Evolutionary conservation across 2,888 invertebrate genomes (phyloP).

Genomic region (Athalia circularis): DNA sequence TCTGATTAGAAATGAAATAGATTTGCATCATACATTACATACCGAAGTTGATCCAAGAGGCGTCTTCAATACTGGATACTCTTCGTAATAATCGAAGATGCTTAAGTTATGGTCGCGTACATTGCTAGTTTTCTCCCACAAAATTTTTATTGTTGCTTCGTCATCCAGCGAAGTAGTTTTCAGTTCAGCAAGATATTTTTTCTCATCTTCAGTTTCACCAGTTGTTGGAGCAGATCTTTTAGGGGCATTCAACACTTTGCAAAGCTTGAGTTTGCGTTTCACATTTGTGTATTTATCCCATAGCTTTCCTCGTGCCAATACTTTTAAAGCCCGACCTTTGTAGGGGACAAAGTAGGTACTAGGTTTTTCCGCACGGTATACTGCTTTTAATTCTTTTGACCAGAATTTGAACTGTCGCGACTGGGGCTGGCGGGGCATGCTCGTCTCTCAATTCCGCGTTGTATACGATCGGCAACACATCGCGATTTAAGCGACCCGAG

Average conservation of each 20-base stretch:
- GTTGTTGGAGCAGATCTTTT: not conserved
- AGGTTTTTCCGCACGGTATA: constrained; percentile 16
- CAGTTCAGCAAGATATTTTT: constrained; percentile 28
- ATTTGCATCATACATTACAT: constrained; percentile 18
- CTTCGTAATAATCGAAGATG: constrained; percentile 37
- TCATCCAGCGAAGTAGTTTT: constrained; percentile 26
- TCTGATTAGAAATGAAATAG: constrained; percentile 12
- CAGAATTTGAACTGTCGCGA: no score
- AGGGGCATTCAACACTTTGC: not conserved
- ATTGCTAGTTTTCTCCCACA: constrained; percentile 36
- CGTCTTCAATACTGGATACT: constrained; percentile 34
- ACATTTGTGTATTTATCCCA: constrained; percentile 23
- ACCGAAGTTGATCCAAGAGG: constrained; percentile 46
- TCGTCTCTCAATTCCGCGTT: no score
- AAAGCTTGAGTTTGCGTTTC: constrained; percentile 16
- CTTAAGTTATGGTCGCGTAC: not conserved
- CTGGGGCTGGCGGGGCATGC: no score
- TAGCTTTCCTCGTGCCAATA: constrained; percentile 27
- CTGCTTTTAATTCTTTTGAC: no score
- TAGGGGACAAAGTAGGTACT: constrained; percentile 31
- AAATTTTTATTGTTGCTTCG: constrained; percentile 26
- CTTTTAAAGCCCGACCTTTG: not conserved
- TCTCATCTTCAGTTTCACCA: not conserved
- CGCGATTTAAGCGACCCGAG: no score
- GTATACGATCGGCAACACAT: no score